Evolutionary conservation across 1,140 invertebrate species (phyloP).

Genomic region (Ganaspis sp.): DNA sequence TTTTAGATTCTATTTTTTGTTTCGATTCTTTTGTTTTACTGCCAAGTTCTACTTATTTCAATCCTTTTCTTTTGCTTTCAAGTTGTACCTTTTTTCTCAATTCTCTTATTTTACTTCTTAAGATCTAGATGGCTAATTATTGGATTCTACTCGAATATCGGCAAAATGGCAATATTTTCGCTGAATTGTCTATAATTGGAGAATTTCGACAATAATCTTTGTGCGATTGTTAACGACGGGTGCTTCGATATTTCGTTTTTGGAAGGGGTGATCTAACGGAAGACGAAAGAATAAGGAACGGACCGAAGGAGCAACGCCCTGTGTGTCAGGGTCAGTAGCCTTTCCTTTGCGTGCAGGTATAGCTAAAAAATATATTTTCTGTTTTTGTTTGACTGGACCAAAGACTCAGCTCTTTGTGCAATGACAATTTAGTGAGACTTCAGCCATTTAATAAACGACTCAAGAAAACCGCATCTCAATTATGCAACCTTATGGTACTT

Average conservation of each 20-base stretch:
- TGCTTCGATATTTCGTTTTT: conserved; percentile 11
- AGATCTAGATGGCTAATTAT: too few species aligned
- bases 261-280: conserved; percentile 69
- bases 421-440: too few species aligned
- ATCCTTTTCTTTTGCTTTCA: too few species aligned
- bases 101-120: too few species aligned
- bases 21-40: too few species aligned
- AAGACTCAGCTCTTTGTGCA: not conserved
- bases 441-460: not conserved
- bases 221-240: not conserved
- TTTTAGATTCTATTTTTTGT: too few species aligned
- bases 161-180: not conserved
- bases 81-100: too few species aligned
- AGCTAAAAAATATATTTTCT: conserved; percentile 54
- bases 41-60: too few species aligned
- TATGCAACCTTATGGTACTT: not conserved
- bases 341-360: conserved; percentile 63
- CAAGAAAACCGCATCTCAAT: not conserved
- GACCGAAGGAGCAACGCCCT: conserved; percentile 72
- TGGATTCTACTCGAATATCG: too few species aligned
- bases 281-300: conserved; percentile 70
- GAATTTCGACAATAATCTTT: not conserved
- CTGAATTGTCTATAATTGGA: not conserved
- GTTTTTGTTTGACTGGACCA: not conserved
- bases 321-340: conserved; percentile 75